phyloP scores from a whole-genome alignment of 1,140 invertebrate species.

The Drosophila yakuba region DNA sequence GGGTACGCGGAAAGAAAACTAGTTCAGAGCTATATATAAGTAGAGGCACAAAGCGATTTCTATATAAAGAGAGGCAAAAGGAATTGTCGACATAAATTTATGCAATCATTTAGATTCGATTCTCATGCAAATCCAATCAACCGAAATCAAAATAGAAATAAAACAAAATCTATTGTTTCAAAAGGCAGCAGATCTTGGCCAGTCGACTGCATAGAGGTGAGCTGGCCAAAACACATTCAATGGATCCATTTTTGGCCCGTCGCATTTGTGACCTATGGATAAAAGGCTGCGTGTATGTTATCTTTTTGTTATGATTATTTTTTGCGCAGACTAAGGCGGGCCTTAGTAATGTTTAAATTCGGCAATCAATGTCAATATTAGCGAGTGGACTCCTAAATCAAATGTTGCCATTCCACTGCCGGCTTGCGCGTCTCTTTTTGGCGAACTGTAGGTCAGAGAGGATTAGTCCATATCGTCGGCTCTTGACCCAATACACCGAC shows the following conservation, averaged over 20 bases:
- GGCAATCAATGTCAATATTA: constrained; percentile 70
- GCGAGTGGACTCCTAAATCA: constrained; percentile 58
- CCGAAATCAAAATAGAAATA: constrained; percentile 44
- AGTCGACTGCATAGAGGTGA: constrained; percentile 56
- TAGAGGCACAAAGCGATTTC: constrained; percentile 21
- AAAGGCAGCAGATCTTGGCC: constrained; percentile 14
- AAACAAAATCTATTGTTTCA: constrained; percentile 57
- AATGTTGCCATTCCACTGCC: constrained; percentile 29
- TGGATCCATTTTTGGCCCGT: constrained; percentile 28
- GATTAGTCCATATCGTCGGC: constrained; percentile 1
- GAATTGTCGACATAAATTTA: constrained; percentile 79
- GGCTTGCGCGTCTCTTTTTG: constrained; percentile 20
- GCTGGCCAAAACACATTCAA: constrained; percentile 24
- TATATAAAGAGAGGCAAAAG: constrained; percentile 59
- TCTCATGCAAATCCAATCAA: constrained; percentile 77
- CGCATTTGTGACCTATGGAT: constrained; percentile 29
- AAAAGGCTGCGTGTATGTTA: constrained; percentile 27
- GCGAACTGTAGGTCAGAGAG: constrained; percentile 46
- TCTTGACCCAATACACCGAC: constrained; percentile 35
- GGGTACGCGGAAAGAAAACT: constrained; percentile 54
- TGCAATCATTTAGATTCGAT: constrained; percentile 79
- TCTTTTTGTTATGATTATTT: constrained; percentile 26
- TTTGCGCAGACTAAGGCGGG: constrained; percentile 39
- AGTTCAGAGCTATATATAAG: constrained; percentile 61
- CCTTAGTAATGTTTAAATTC: constrained; percentile 53